A percentile compares a stretch with the other conserved stretches of the same genome.
Evolutionary conservation across 2,888 invertebrate species (phyloP).

Genomic region (Diplazon laetatorius): DNA sequence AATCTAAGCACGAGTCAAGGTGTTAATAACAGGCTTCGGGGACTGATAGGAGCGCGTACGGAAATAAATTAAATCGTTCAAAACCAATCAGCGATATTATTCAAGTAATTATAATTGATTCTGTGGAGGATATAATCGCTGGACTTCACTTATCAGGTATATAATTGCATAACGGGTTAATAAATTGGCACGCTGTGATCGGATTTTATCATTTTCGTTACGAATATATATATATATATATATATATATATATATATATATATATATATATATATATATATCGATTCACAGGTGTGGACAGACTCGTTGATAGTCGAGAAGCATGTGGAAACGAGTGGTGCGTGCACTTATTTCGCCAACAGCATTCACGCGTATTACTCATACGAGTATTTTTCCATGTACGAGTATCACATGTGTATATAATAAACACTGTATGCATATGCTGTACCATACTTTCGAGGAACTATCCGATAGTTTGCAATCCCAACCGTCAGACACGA

Average conservation of each 20-base stretch:
- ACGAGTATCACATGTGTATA: slow-evolving; percentile 1
- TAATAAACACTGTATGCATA: slow-evolving; percentile 20
- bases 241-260: too few relatives aligned
- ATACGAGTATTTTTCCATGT: slow-evolving; percentile 8
- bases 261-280: not conserved
- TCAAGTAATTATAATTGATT: slow-evolving; percentile 25
- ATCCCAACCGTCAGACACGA: slow-evolving; percentile 57
- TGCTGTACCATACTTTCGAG: slow-evolving; percentile 56
- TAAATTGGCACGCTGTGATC: slow-evolving; percentile 25
- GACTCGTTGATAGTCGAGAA: slow-evolving; percentile 59
- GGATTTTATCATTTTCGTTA: not conserved
- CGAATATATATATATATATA: not conserved
- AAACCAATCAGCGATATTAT: not conserved
- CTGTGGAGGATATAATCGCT: slow-evolving; percentile 38
- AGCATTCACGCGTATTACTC: slow-evolving; percentile 54
- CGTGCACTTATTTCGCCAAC: slow-evolving; percentile 63
- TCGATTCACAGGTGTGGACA: not conserved
- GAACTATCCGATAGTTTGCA: slow-evolving; percentile 64
- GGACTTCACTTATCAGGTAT: slow-evolving; percentile 4
- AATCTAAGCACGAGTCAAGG: not conserved
- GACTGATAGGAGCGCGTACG: slow-evolving; percentile 6
- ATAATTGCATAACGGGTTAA: slow-evolving; percentile 29
- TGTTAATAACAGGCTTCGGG: slow-evolving; percentile 65
- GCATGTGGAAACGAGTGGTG: slow-evolving; percentile 47
- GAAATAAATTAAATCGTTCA: slow-evolving; percentile 13